Evolutionary conservation across 2,888 invertebrate genomes (phyloP), one percentile per base, ranked within the genome.

Genomic region (Folsomia candida): DNA sequence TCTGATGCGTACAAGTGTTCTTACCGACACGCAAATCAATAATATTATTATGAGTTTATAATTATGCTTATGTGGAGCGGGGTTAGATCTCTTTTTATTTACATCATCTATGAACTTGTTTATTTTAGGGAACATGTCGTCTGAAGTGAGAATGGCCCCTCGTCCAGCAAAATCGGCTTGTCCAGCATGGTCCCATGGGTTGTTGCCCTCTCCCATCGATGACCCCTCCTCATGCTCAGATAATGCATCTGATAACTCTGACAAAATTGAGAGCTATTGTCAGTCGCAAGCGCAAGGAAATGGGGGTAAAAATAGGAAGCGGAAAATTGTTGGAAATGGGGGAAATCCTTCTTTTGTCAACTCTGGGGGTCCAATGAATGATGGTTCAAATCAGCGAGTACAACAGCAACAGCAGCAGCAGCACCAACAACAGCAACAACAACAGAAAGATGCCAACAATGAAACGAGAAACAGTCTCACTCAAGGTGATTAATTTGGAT

Each of bases 161-260:
- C 20, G 88, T 90, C 59, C 88, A 90, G 80, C 88, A 90, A 80
- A 93, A 92, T 81, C 84, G 91, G 0, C 87, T 91, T n/a, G n/a
- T n/a, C 79, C 86, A 88, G 6, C 89, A 89, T 70, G 86, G 90
- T 0, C 76, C 18, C 78, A 80, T 11, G 78, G 79, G 1, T 51
- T 77, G 24, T 73, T 78, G 75, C 68, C 73, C 0, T 72, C 76
- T 9, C 71, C 72, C 0, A 69, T 75, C 58, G 78, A 78, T 64
- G 80, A 80, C 68, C 80, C 80, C 0, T 80, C 80, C 54, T 81
- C 81, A 2, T 79, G 80, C 65, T 79, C 79, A 20, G 81, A 81
- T 67, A 81, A 81, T 70, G 81, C 81, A 0, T 80, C 80, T 20
- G 81, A 81, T 65, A 80, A 81, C 51, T 80, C 80, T 2, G 81